These are phyloP conservation scores for Lordiphosa stackelbergi DNA, from an alignment of 1,140 invertebrate species.

Conservation along the genomic window DNA sequence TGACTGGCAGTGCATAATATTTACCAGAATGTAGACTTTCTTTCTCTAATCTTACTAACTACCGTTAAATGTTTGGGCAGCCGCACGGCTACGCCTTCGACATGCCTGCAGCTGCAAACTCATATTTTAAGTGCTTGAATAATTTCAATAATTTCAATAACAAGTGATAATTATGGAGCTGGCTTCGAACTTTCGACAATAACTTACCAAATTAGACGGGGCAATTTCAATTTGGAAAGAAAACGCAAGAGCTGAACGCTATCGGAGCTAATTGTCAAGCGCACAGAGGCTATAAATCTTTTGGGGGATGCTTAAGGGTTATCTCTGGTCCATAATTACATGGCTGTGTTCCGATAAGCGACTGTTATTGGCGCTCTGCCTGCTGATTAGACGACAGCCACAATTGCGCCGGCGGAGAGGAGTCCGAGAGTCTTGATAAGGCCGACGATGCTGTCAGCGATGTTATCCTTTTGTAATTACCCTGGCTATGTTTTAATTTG, in stretches of 20 bases:
- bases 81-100: slow-evolving; percentile 24
- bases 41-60: slow-evolving; percentile 58
- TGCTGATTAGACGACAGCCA: slow-evolving; percentile 67
- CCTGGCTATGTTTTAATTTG: slow-evolving; percentile 73
- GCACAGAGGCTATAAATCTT: slow-evolving; percentile 55
- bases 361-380: slow-evolving; percentile 59
- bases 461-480: slow-evolving; percentile 69
- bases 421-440: slow-evolving; percentile 24
- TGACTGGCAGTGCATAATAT: slow-evolving; percentile 30
- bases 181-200: slow-evolving; percentile 43
- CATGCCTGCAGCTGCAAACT: slow-evolving; percentile 16
- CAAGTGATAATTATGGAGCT: slow-evolving; percentile 57
- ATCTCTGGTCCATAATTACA: slow-evolving; percentile 62
- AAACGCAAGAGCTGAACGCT: slow-evolving; percentile 34
- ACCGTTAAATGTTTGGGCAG: slow-evolving; percentile 62
- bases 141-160: slow-evolving; percentile 42
- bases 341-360: slow-evolving; percentile 45
- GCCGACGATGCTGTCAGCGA: slow-evolving; percentile 39
- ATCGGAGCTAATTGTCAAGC: slow-evolving; percentile 65
- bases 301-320: slow-evolving; percentile 39
- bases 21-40: slow-evolving; percentile 27
- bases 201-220: slow-evolving; percentile 66
- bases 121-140: slow-evolving; percentile 44
- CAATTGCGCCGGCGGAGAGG: slow-evolving; percentile 40
- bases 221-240: slow-evolving; percentile 54